A percentile compares a stretch with the other conserved stretches of the same genome.
These are phyloP conservation scores for Enteromius trimaculatus DNA, from an alignment of 2,797 vertebrate species.

Conservation along the genomic window DNA sequence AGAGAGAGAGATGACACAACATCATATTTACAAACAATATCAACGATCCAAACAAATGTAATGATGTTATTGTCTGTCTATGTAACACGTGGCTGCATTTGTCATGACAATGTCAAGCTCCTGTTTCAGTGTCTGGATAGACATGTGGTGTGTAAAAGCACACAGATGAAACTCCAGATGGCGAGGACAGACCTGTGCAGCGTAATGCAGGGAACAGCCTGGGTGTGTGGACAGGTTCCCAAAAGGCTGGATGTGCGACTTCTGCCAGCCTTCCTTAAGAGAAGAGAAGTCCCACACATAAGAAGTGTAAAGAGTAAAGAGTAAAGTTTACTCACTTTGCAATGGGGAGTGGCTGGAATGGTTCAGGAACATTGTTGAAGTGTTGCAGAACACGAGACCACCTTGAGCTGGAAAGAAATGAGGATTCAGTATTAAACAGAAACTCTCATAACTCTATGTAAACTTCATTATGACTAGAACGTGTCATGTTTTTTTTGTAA, in stretches of 20 bases:
- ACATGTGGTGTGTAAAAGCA: constrained; percentile 27
- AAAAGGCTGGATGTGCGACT: constrained; percentile 83
- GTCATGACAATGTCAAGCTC: constrained; percentile 24
- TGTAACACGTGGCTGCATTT: constrained; percentile 30
- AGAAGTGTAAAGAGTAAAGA: neutral
- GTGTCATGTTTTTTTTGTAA: neutral
- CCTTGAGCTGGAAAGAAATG: neutral
- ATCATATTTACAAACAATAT: constrained; percentile 25
- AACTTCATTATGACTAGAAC: neutral
- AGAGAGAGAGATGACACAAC: neutral
- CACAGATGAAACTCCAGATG: constrained; percentile 33
- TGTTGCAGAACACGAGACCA: neutral
- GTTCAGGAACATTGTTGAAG: neutral
- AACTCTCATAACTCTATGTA: neutral
- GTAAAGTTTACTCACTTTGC: neutral
- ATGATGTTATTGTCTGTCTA: constrained; percentile 19
- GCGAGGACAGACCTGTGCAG: constrained; percentile 17
- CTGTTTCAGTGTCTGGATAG: constrained; percentile 26
- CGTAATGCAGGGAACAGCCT: constrained; percentile 63
- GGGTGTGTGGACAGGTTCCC: constrained; percentile 86
- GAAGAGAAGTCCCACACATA: constrained; percentile 85
- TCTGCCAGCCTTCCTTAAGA: constrained; percentile 86
- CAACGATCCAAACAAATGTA: constrained; percentile 8
- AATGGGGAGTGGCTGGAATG: neutral
- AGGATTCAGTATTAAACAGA: neutral